Base-by-base conservation (phyloP, 2,888 invertebrate species). In the Sphaerophoria rueppellii region DNA sequence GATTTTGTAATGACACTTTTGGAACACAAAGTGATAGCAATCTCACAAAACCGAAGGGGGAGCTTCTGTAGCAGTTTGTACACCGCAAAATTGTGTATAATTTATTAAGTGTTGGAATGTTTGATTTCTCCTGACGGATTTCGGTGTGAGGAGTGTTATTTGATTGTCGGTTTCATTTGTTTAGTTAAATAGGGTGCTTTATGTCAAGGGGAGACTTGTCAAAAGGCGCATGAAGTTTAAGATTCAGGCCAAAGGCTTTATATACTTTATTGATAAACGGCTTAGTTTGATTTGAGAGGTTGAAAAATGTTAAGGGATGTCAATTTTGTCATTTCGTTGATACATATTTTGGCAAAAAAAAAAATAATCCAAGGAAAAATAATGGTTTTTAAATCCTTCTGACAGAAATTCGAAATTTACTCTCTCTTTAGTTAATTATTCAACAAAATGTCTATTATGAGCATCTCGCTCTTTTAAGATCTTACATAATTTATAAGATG, bases 1-100 rank as follows among this genome's bases (percentile, higher is more conserved):
- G 67, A 40, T 67, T 63, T 71, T 63, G 55, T 70, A 63, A 71
- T 71, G 77, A 63, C 70, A 77, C 76, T 70, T 76, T 70, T 61
- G 60, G 37, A 67, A 50, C 50, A 50, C 50, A 50, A 65, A 69
- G 37, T 40, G 37, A 60, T 60, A n/a, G 46, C 14, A 35, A 52
- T 52, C 37, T 34, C 24, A 24, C n/a, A 24, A 24, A 24, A 24
- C 24, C 24, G 48, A 37, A 52, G 9, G 58, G 40, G 34, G 34
- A 46, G 12, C n/a, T 24, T 24, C 24, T 24, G 2, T 24, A 24
- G 24, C 24, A 24, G 24, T 24, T 24, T 24, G 24, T 24, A 34
- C 46, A 35, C 4, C 24, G 12, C 24, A 7, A 32, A 40, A 52
- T 67, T 67, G 54, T 54, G 54, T 54, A 24, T 57, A 24, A 52